A percentile compares a stretch with the other conserved stretches of the same genome.
phyloP scores from a whole-genome alignment of 2,797 vertebrate species.

The Myiothlypis chrysogaster region DNA sequence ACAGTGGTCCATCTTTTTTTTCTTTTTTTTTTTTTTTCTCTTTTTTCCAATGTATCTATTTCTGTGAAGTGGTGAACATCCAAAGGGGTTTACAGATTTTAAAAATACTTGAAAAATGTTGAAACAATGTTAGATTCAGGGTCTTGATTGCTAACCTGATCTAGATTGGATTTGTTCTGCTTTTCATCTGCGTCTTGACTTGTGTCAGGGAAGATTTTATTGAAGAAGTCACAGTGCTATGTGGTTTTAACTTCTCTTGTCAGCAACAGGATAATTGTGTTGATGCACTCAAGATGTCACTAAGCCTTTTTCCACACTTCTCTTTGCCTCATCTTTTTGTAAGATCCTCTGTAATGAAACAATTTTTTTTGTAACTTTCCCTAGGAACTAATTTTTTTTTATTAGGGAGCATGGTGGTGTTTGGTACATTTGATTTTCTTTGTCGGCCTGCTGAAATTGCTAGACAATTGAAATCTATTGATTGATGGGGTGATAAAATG shows the following conservation, averaged over 20 bases:
- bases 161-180: not conserved
- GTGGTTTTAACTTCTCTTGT: not conserved
- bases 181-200: not conserved
- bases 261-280: not conserved
- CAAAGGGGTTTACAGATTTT: not conserved
- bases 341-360: not conserved
- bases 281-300: not conserved
- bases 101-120: not conserved
- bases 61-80: not conserved
- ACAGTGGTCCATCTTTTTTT: not conserved
- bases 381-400: conserved; percentile 39
- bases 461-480: conserved; percentile 19
- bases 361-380: not conserved
- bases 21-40: not conserved
- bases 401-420: not conserved
- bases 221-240: not conserved
- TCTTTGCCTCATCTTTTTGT: not conserved
- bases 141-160: not conserved
- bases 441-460: not conserved
- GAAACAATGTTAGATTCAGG: not conserved
- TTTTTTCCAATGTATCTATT: not conserved
- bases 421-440: not conserved
- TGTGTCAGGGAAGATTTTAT: not conserved
- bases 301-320: not conserved
- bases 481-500: conserved; percentile 54